Evolutionary conservation across 1,140 invertebrate species (phyloP).

Genomic region (Oryctes rhinoceros): DNA sequence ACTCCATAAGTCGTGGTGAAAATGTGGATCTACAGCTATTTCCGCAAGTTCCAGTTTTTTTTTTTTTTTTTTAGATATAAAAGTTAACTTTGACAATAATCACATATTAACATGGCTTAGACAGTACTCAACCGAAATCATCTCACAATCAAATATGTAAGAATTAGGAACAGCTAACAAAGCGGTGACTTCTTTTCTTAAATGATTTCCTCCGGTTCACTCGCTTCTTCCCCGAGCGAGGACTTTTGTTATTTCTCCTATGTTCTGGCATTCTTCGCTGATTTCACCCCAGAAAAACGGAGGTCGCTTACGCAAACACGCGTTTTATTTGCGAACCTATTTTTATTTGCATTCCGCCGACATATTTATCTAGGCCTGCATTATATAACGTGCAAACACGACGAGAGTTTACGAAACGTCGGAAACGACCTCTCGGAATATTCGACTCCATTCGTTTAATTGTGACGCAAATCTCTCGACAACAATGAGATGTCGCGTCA

Average conservation of each 20-base stretch:
- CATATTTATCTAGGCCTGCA: slow-evolving; percentile 12
- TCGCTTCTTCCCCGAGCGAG: too few relatives aligned
- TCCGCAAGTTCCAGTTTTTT: too few relatives aligned
- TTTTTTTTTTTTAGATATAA: too few relatives aligned
- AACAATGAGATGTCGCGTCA: neutral
- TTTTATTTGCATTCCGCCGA: slow-evolving; percentile 19
- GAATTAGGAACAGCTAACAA: too few relatives aligned
- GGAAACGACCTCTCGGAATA: neutral
- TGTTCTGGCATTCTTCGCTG: neutral
- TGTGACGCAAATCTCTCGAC: slow-evolving; percentile 15
- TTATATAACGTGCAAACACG: slow-evolving; percentile 11
- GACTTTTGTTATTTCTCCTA: neutral
- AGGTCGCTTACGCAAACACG: slow-evolving; percentile 25
- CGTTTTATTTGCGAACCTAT: neutral
- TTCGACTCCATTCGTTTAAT: slow-evolving; percentile 15
- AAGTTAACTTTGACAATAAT: too few relatives aligned
- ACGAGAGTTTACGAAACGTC: neutral
- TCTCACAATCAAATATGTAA: too few relatives aligned
- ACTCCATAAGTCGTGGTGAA: too few relatives aligned
- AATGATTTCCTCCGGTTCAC: neutral
- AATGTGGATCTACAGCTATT: too few relatives aligned
- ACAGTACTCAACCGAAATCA: too few relatives aligned
- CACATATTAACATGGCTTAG: too few relatives aligned
- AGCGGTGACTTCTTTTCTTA: neutral
- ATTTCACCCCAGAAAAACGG: slow-evolving; percentile 5